phyloP scores from a whole-genome alignment of 2,888 invertebrate species.

The Trichacis sp. region DNA sequence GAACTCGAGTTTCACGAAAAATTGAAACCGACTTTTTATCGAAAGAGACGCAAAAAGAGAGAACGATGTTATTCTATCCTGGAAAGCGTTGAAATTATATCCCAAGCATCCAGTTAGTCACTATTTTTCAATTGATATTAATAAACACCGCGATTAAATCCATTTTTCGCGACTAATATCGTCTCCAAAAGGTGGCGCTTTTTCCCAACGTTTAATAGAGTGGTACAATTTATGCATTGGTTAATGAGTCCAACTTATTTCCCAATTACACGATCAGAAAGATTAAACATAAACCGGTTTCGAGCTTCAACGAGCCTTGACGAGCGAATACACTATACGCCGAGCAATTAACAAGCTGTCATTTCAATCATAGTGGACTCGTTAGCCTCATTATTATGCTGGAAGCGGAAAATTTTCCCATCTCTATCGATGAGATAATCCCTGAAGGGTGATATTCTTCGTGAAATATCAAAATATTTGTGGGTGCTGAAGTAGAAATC shows the following conservation, averaged over 20 bases:
- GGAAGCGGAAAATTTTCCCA: slow-evolving; percentile 43
- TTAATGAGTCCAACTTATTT: slow-evolving; percentile 40
- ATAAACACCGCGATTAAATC: slow-evolving; percentile 29
- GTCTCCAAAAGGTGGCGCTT: no score
- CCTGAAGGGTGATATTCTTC: slow-evolving; percentile 22
- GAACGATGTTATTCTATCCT: no score
- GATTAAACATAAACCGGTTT: slow-evolving; percentile 45
- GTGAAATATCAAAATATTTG: slow-evolving; percentile 36
- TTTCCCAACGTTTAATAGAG: slow-evolving; percentile 19
- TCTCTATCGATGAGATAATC: slow-evolving; percentile 34
- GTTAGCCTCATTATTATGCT: slow-evolving; percentile 44
- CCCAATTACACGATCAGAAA: slow-evolving; percentile 42
- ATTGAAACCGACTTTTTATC: no score
- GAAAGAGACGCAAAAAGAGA: no score
- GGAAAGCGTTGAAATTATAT: no score
- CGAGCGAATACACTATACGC: slow-evolving; percentile 39
- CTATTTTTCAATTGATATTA: slow-evolving; percentile 26
- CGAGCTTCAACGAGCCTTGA: slow-evolving; percentile 34
- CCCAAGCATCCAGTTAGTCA: no score
- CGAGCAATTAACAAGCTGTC: slow-evolving; percentile 44
- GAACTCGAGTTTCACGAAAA: no score
- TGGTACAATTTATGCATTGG: slow-evolving; percentile 34
- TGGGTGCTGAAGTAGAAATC: slow-evolving; percentile 25
- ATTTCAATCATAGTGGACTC: slow-evolving; percentile 43
- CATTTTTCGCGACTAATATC: no score